A percentile compares a stretch with the other conserved stretches of the same genome.
These are phyloP conservation scores for Urophycis tenuis DNA, from an alignment of 2,797 vertebrate genomes.

Conservation along the genomic window DNA sequence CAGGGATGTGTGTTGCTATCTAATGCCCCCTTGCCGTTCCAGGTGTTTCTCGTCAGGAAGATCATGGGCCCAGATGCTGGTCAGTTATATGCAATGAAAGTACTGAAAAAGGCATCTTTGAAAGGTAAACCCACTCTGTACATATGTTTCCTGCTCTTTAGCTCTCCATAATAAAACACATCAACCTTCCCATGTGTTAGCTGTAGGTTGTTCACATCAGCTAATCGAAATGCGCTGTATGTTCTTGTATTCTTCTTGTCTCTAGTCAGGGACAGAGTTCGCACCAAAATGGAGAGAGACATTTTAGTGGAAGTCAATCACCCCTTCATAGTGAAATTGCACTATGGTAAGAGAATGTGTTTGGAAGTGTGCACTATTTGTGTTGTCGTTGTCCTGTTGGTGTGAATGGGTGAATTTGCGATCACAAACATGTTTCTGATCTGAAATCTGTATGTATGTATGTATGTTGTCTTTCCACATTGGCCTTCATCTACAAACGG, in stretches of 20 bases:
- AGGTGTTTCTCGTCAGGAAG: slow-evolving; percentile 98
- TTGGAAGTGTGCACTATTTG: slow-evolving; percentile 14
- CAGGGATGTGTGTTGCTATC: neutral
- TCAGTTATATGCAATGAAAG: slow-evolving; percentile 99
- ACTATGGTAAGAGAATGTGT: slow-evolving; percentile 84
- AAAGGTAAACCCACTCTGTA: slow-evolving; percentile 77
- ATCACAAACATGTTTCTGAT: neutral
- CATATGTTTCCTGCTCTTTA: neutral
- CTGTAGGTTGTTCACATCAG: slow-evolving; percentile 18
- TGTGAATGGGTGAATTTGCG: neutral
- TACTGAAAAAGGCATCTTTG: slow-evolving; percentile 96
- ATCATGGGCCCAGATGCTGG: slow-evolving; percentile 90
- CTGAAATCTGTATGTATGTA: neutral
- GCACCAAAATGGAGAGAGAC: slow-evolving; percentile 98
- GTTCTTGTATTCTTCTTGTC: slow-evolving; percentile 21
- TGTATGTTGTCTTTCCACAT: neutral
- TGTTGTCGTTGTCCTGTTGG: neutral
- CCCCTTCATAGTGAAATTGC: slow-evolving; percentile 99
- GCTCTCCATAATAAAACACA: neutral
- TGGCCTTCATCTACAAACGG: neutral
- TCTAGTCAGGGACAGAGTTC: slow-evolving; percentile 92
- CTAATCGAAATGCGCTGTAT: neutral
- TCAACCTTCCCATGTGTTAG: neutral
- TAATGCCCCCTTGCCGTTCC: slow-evolving; percentile 20
- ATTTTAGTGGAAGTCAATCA: slow-evolving; percentile 98